Evolutionary conservation across 1,140 invertebrate species (phyloP).

Genomic region (Teleopsis dalmanni): DNA sequence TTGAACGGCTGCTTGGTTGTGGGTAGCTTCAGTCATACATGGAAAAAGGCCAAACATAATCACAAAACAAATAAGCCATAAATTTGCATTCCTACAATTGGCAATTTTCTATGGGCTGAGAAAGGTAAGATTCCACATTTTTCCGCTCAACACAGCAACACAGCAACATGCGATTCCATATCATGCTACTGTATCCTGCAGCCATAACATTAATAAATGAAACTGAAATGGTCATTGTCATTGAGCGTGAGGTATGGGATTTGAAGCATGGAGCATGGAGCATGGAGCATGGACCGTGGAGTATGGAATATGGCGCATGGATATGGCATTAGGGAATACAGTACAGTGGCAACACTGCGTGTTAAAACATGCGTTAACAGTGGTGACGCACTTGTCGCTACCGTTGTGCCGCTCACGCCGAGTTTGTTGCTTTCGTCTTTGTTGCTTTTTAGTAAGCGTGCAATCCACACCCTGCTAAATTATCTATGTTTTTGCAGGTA

Average conservation of each 20-base stretch:
- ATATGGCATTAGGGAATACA: background rate
- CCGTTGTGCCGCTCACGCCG: background rate
- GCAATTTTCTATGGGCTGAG: slow-evolving; percentile 36
- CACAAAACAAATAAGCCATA: slow-evolving; percentile 34
- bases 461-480: background rate
- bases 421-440: background rate
- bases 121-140: slow-evolving; percentile 18
- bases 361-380: slow-evolving; percentile 14
- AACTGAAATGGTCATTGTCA: no score
- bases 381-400: background rate
- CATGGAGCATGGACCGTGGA: no score
- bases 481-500: background rate
- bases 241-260: no score
- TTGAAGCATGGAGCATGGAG: no score
- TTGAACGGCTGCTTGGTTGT: no score
- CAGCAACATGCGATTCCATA: background rate
- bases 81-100: slow-evolving; percentile 40
- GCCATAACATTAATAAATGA: no score
- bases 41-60: no score
- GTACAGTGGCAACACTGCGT: background rate
- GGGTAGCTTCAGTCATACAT: no score
- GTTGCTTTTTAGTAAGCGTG: background rate
- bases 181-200: no score
- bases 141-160: background rate
- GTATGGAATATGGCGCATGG: no score